Conservation (phyloP, 2,113 vertebrate species). For the Columba janthina region DNA sequence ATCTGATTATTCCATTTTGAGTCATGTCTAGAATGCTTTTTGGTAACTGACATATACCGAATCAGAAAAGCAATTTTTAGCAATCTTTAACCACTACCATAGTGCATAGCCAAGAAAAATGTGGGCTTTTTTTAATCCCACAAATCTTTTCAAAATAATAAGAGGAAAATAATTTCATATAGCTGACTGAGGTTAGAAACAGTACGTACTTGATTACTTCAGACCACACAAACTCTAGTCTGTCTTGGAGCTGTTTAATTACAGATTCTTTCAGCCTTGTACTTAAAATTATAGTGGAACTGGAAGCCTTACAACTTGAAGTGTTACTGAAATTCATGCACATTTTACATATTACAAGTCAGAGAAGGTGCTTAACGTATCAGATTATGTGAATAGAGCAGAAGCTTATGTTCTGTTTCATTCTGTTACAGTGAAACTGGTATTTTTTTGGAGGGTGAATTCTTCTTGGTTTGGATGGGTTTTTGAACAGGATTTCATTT, state of each 20-base stretch:
- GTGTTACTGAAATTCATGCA: background rate
- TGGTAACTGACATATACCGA: background rate
- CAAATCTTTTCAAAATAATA: background rate
- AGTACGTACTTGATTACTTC: background rate
- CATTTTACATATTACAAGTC: background rate
- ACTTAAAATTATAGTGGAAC: background rate
- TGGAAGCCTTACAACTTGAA: background rate
- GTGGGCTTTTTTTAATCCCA: background rate
- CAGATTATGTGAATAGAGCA: background rate
- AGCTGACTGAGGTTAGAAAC: background rate
- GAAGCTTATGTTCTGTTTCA: background rate
- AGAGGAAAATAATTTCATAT: background rate
- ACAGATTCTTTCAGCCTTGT: background rate
- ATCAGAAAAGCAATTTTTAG: background rate
- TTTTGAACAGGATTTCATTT: background rate
- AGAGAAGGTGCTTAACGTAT: background rate
- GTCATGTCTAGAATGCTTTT: background rate
- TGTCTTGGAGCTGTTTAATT: slow-evolving; percentile 27
- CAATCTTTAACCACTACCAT: background rate
- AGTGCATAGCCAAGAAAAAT: background rate
- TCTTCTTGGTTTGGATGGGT: background rate
- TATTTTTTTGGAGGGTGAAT: accelerated
- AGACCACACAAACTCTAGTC: slow-evolving; percentile 38
- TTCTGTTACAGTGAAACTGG: background rate
- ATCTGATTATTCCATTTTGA: background rate